Evolutionary conservation across 2,113 vertebrate genomes (phyloP), one percentile per base, ranked within the genome.

Genomic region (Numenius arquata): DNA sequence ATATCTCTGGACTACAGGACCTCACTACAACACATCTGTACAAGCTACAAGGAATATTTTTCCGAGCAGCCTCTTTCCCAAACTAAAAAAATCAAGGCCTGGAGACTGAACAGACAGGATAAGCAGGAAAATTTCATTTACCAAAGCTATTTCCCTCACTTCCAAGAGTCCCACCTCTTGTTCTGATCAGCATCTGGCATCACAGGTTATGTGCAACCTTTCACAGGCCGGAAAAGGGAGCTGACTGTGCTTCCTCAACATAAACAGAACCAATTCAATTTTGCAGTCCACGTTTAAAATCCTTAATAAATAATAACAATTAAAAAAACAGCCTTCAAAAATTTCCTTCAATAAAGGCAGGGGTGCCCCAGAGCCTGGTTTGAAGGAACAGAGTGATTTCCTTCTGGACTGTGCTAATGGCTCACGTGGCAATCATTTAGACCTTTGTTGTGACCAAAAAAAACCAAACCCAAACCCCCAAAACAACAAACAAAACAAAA

Each of bases 1-100:
- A 2, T 1, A 1, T 13, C 58, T 59, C 53, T 1, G 2, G 30
- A 38, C 62, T 26, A 13, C 0, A 0, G 32, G 13, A 34, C 23
- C 15, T 72, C 20, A 13, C 11, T n/a, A 18, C 15, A 53, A 40
- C 8, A 15, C 21, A 30, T 3, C 74, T n/a, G 15, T 4, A 23
- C 16, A 45, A 30, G 22, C 8, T 21, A 59, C 1, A 2, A 41
- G 45, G 7, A 19, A 14, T 7, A 26, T 5, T 8, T 48, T 70
- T 66, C 67, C 50, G 71, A 79, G 66, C 47, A 82, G 27, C 10
- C 21, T 34, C 21, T 85, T 71, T 59, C 47, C 56, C 53, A 82
- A 3, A 58, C 15, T 55, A 62, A 75, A 79, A 36, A 53, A 27
- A 41, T 34, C 5, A 1, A 23, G 15, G 14, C 53, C 56, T 59